Base-by-base conservation (phyloP, 2,888 invertebrate species). In the Watsonalla binaria region DNA sequence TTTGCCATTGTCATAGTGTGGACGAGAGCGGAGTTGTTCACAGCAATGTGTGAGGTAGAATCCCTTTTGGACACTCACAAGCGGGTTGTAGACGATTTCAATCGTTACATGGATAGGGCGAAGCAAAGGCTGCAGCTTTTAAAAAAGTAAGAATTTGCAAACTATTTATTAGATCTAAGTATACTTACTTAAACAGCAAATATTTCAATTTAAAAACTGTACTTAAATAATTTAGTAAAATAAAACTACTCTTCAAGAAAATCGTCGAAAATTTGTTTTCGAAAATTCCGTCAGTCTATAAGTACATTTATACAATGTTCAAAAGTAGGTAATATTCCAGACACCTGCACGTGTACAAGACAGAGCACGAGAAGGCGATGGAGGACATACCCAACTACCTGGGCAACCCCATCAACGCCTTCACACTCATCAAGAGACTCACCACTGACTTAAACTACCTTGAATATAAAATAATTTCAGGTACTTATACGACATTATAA, bases 391-490 rank as follows among this genome's bases (percentile, higher is more conserved):
- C 95, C 51, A 93, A 94, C 65, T 97, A 97, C 74, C 91, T 98
- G 60, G 94, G 96, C 9, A 98, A 99, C 86, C 99, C 99, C 5
- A 96, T 99, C 62, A 98, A 98, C 82, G 98, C 98, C 6, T 99
- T 97, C 85, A 92, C 98, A 39, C 90, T 99, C 52, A 97, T 99
- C 54, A 99, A 99, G 89, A 93, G 98, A 68, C 92, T 99, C 71
- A 98, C 98, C 7, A 94, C 96, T 4, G 98, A 99, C 85, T 96
- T 98, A 95, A 95, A 95, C 70, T 92, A 94, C 61, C 94, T 96
- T 53, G 96, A 96, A 83, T 92, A 93, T 65, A 91, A 95, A 57
- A 96, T 98, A 84, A 92, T 89, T 56, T 88, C 89, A 74, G 90
- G 90, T 90, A 78, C 46, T 2, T 35, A 7, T n/a, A 24, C 24